Conservation (phyloP, 1,140 invertebrate species). For the Pseudomyrmex cubaensis region DNA sequence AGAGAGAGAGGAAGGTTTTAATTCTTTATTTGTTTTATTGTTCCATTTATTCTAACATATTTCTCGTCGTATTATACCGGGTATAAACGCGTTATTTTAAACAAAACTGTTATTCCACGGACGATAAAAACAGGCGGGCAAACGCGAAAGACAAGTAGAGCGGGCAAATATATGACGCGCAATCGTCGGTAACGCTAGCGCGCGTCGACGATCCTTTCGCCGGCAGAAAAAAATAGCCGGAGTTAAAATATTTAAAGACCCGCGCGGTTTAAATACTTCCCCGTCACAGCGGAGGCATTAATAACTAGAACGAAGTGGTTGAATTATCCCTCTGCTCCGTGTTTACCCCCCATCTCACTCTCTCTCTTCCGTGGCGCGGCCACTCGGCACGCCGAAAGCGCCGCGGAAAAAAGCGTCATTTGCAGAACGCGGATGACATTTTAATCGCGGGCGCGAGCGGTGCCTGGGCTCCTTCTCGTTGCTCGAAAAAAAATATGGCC, state of each 20-base stretch:
- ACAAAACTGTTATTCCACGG: slow-evolving; percentile 53
- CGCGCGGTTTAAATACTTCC: slow-evolving; percentile 55
- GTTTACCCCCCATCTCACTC: slow-evolving; percentile 45
- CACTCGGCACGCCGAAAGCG: slow-evolving; percentile 52
- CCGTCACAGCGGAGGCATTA: slow-evolving; percentile 61
- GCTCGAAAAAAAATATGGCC: slow-evolving; percentile 72
- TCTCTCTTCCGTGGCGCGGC: slow-evolving; percentile 40
- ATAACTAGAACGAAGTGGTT: slow-evolving; percentile 72
- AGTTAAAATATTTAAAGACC: slow-evolving; percentile 68
- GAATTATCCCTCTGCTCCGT: slow-evolving; percentile 68
- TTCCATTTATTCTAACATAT: slow-evolving; percentile 48
- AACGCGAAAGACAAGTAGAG: slow-evolving; percentile 59
- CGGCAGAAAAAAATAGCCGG: slow-evolving; percentile 60
- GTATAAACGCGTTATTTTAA: slow-evolving; percentile 45
- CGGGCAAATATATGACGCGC: slow-evolving; percentile 57
- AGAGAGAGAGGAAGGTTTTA: background rate
- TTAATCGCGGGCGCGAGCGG: slow-evolving; percentile 67
- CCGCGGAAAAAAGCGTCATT: slow-evolving; percentile 68
- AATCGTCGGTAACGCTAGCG: slow-evolving; percentile 47
- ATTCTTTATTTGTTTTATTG: slow-evolving; percentile 24
- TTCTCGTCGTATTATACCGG: slow-evolving; percentile 40
- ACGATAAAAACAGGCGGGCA: slow-evolving; percentile 56
- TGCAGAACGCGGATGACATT: slow-evolving; percentile 72
- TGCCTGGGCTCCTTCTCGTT: slow-evolving; percentile 64
- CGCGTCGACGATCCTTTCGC: slow-evolving; percentile 40